Base-by-base conservation (phyloP, 2,797 vertebrate genomes). In the Tachyglossus aculeatus region DNA sequence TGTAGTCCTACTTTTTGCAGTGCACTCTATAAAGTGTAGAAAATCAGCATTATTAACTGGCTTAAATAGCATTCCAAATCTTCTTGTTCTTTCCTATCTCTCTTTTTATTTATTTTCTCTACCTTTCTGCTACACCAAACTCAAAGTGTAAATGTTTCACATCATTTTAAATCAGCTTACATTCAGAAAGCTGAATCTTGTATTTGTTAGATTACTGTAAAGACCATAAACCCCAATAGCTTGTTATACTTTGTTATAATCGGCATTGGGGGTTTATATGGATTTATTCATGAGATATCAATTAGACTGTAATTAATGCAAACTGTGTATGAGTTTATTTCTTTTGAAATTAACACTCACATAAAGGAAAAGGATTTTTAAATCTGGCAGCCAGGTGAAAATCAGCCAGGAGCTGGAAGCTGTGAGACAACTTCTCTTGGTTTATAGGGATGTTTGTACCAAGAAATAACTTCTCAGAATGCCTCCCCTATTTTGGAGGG, bases 361-460 rank as follows among this genome's bases (percentile, higher is more conserved):
- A 4, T 7, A 32, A 4, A 54, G 43, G 32, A 67, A 48, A 9
- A n/a, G 3, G 48, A 12, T 5, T 6, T 52, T 69, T 71, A 48
- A 37, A 9, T 66, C 51, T 47, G 31, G 22, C 44, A 59, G 38
- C 58, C 64, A 50, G 21, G 40, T 7, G 52, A 41, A 47, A 36
- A 45, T 47, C 67, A 53, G 1, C 0, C 6, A 50, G 3, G n/a
- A n/a, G n/a, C 21, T 36, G 6, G 32, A 9, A 7, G 63, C 33
- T 52, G 40, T 36, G 36, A 54, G 14, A 48, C 53, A 27, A 53
- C 25, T 22, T 22, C 29, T 51, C 44, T 73, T 48, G 57, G 43
- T 27, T 74, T 65, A 44, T 41, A 58, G 69, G 60, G 63, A 71
- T 76, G 47, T 72, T 81, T 66, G 71, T 69, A 64, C 25, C 53